A percentile compares a stretch with the other conserved stretches of the same genome.
Evolutionary conservation across 2,113 vertebrate species (phyloP).

Genomic region (Nerophis ophidion): DNA sequence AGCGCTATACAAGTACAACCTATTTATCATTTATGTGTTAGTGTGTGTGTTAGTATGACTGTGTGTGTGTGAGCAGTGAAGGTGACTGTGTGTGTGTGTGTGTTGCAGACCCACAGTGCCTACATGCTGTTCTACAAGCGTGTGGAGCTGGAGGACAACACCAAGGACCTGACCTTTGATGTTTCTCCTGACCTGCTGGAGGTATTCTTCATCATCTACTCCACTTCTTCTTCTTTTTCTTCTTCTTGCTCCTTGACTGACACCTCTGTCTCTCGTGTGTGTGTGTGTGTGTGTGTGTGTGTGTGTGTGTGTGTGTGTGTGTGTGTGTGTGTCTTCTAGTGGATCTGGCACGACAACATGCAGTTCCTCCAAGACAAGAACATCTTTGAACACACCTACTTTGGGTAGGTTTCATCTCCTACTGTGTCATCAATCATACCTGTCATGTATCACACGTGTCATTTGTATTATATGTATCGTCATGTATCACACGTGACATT

Average conservation of each 20-base stretch:
- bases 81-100: neutral
- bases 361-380: slow-evolving; percentile 99
- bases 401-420: slow-evolving; percentile 79
- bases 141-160: slow-evolving; percentile 93
- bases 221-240: too few relatives aligned
- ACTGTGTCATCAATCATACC: neutral
- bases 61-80: too few relatives aligned
- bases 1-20: too few relatives aligned
- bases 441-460: too few relatives aligned
- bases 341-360: slow-evolving; percentile 99
- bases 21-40: neutral
- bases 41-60: too few relatives aligned
- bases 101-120: slow-evolving; percentile 89
- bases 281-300: too few relatives aligned
- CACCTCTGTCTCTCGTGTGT: too few relatives aligned
- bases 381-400: slow-evolving; percentile 99
- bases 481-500: too few relatives aligned
- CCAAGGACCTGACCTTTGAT: slow-evolving; percentile 91
- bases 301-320: too few relatives aligned
- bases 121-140: slow-evolving; percentile 99
- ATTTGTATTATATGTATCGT: too few relatives aligned
- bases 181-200: slow-evolving; percentile 96
- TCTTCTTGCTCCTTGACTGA: too few relatives aligned
- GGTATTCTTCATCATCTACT: slow-evolving; percentile 58
- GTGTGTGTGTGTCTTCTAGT: slow-evolving; percentile 69